Evolutionary conservation across 2,797 vertebrate species (phyloP).

Genomic region (Gobio occitaniae): DNA sequence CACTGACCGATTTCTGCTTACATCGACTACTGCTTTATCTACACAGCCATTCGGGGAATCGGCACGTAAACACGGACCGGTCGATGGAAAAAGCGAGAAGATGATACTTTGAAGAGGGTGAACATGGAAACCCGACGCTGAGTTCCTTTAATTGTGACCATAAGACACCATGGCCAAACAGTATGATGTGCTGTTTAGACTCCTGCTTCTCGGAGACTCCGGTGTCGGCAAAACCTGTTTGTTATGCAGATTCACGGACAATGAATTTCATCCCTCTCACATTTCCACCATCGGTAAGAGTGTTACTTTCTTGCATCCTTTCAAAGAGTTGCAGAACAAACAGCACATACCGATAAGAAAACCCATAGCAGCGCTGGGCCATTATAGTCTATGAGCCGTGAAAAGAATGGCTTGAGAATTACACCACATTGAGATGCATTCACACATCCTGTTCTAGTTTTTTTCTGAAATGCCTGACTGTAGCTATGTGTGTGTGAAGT

Average conservation of each 20-base stretch:
- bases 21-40: slow-evolving; percentile 14
- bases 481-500: neutral
- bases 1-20: slow-evolving; percentile 55
- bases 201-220: slow-evolving; percentile 96
- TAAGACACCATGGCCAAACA: slow-evolving; percentile 91
- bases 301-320: slow-evolving; percentile 41
- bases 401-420: slow-evolving; percentile 29
- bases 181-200: slow-evolving; percentile 96
- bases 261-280: slow-evolving; percentile 96
- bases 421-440: slow-evolving; percentile 7
- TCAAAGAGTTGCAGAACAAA: slow-evolving; percentile 41
- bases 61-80: slow-evolving; percentile 24
- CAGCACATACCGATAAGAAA: slow-evolving; percentile 19
- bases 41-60: neutral
- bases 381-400: slow-evolving; percentile 37
- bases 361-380: slow-evolving; percentile 29
- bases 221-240: slow-evolving; percentile 98
- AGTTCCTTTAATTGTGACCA: slow-evolving; percentile 68
- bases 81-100: slow-evolving; percentile 53
- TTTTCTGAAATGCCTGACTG: neutral
- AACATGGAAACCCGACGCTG: slow-evolving; percentile 71
- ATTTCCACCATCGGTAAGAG: slow-evolving; percentile 98
- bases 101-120: slow-evolving; percentile 60
- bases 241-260: slow-evolving; percentile 97
- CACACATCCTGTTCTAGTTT: neutral